These are phyloP conservation scores for Drosophila quadrilineata DNA, from an alignment of 1,140 invertebrate species.

Conservation along the genomic window DNA sequence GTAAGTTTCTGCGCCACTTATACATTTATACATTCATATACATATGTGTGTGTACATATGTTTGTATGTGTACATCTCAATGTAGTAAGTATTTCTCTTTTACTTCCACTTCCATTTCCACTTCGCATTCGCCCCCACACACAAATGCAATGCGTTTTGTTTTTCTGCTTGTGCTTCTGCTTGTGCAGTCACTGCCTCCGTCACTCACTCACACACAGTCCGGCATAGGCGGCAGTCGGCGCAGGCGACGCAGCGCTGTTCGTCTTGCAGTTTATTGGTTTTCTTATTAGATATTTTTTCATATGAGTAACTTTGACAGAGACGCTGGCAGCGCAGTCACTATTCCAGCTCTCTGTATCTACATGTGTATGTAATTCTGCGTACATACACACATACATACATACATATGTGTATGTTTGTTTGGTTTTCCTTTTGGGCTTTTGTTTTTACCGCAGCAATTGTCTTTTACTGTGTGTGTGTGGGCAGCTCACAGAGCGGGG, in stretches of 20 bases:
- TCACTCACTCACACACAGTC: constrained; percentile 1
- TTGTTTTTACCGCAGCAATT: constrained; percentile 26
- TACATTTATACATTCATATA: constrained; percentile 11
- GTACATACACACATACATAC: no score
- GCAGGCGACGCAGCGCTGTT: constrained; percentile 3
- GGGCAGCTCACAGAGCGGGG: constrained; percentile 16
- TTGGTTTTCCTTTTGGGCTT: constrained; percentile 14
- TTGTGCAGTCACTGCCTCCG: constrained; percentile 9
- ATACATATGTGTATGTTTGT: no score
- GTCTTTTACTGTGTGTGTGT: constrained; percentile 17
- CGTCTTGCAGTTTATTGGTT: constrained; percentile 53
- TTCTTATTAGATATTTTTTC: constrained; percentile 67
- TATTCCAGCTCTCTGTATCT: neutral
- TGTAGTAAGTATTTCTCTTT: constrained; percentile 37
- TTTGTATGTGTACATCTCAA: constrained; percentile 13
- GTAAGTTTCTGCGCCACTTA: constrained; percentile 52
- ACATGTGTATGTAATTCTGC: neutral
- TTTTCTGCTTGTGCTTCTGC: constrained; percentile 16
- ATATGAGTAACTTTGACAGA: constrained; percentile 40
- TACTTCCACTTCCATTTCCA: constrained; percentile 69
- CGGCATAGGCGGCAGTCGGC: neutral
- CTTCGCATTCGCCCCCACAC: constrained; percentile 67
- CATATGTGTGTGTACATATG: neutral
- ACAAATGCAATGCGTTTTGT: constrained; percentile 28
- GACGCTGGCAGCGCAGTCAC: constrained; percentile 25